Evolutionary conservation across 1,140 invertebrate species (phyloP).

Genomic region (Drosophila willistoni): DNA sequence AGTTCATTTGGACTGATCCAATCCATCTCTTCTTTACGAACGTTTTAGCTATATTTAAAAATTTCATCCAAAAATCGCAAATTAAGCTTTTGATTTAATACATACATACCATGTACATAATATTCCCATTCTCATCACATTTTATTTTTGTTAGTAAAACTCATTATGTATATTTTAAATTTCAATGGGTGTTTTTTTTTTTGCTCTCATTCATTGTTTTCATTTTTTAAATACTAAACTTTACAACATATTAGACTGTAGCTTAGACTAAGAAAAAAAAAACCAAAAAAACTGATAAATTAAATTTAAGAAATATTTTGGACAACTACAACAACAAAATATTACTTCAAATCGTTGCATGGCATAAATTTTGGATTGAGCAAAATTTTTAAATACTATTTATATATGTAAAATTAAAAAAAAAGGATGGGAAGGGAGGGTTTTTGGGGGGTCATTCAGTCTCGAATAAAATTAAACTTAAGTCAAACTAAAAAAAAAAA

Average conservation of each 20-base stretch:
- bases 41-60: no score
- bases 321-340: background rate
- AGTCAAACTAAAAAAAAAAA: conserved; percentile 9
- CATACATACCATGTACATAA: background rate
- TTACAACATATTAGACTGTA: conserved; percentile 23
- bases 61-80: no score
- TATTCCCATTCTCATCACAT: background rate
- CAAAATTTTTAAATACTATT: conserved; percentile 33
- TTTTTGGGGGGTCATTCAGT: conserved; percentile 31
- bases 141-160: conserved; percentile 44
- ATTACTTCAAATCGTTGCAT: conserved; percentile 24
- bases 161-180: conserved; percentile 21
- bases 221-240: conserved; percentile 20
- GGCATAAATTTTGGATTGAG: conserved; percentile 44
- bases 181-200: background rate
- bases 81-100: no score
- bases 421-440: background rate
- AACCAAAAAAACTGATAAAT: conserved; percentile 20
- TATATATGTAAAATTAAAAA: background rate
- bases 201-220: conserved; percentile 7
- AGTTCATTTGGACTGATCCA: no score
- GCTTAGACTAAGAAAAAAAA: background rate
- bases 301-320: conserved; percentile 11
- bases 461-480: conserved; percentile 30
- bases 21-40: no score